Conservation (phyloP, 2,113 vertebrate species). For the Otus sunia region DNA sequence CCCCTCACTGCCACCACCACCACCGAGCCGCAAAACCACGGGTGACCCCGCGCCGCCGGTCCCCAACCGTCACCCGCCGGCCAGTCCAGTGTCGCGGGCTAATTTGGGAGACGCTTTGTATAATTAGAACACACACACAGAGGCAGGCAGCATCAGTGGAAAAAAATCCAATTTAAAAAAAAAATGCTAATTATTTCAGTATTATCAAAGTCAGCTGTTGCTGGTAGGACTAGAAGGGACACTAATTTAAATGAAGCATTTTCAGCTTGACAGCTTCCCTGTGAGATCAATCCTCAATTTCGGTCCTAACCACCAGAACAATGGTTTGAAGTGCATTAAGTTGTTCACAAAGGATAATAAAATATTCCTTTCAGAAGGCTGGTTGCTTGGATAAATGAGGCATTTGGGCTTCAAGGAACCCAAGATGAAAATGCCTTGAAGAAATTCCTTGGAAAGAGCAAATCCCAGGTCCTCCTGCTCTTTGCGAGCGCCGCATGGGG, state of each 20-base stretch:
- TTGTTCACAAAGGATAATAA: slow-evolving; percentile 67
- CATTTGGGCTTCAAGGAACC: slow-evolving; percentile 55
- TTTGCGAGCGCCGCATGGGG: not conserved
- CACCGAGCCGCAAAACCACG: rapidly evolving
- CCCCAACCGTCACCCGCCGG: not conserved
- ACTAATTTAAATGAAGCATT: slow-evolving; percentile 53
- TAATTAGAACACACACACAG: slow-evolving; percentile 22
- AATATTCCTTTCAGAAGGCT: slow-evolving; percentile 38
- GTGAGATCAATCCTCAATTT: slow-evolving; percentile 54
- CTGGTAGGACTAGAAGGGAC: slow-evolving; percentile 47
- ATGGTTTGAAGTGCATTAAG: slow-evolving; percentile 49
- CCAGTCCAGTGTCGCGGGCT: not conserved
- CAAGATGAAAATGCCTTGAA: slow-evolving; percentile 47
- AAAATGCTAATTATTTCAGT: slow-evolving; percentile 47
- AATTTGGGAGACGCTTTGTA: not conserved
- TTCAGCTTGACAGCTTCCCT: slow-evolving; percentile 65
- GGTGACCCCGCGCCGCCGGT: rapidly evolving
- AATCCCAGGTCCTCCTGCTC: slow-evolving; percentile 60
- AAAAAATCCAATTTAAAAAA: not conserved
- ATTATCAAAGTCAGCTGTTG: slow-evolving; percentile 67
- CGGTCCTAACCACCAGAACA: slow-evolving; percentile 50
- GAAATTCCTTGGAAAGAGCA: slow-evolving; percentile 67
- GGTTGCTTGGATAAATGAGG: slow-evolving; percentile 5
- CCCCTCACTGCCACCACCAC: rapidly evolving
- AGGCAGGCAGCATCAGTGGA: slow-evolving; percentile 4